Evolutionary conservation across 1,140 invertebrate genomes (phyloP).

Genomic region (Bombus soroeensis): DNA sequence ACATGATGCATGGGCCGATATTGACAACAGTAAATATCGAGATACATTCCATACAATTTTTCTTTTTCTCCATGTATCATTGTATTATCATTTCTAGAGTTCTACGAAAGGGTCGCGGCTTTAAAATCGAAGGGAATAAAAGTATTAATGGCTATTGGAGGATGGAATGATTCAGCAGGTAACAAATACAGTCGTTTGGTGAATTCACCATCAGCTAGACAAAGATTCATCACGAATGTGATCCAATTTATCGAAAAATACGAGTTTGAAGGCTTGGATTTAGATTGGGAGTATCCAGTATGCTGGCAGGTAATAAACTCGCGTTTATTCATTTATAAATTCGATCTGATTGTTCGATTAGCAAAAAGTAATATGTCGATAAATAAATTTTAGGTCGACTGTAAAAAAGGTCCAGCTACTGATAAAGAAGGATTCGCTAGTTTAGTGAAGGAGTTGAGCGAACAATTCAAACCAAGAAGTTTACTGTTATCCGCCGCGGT

Average conservation of each 20-base stretch:
- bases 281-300: slow-evolving; percentile 88
- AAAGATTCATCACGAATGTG: slow-evolving; percentile 83
- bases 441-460: slow-evolving; percentile 88
- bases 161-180: slow-evolving; percentile 87
- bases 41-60: not conserved
- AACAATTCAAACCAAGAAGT: slow-evolving; percentile 87
- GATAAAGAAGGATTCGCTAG: slow-evolving; percentile 90
- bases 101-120: slow-evolving; percentile 84
- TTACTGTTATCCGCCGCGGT: slow-evolving; percentile 91
- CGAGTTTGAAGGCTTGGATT: slow-evolving; percentile 85
- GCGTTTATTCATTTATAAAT: not conserved
- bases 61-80: not conserved
- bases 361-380: not conserved
- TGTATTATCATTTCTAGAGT: slow-evolving; percentile 75
- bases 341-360: not conserved
- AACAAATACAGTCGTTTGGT: slow-evolving; percentile 86
- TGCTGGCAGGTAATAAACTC: slow-evolving; percentile 84
- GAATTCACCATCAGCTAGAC: slow-evolving; percentile 80
- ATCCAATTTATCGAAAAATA: slow-evolving; percentile 84
- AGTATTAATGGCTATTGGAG: slow-evolving; percentile 85
- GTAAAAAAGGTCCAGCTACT: slow-evolving; percentile 88
- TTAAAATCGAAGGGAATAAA: slow-evolving; percentile 84
- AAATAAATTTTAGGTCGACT: slow-evolving; percentile 85
- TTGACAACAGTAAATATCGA: slow-evolving; percentile 83
- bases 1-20: slow-evolving; percentile 86